Conservation (phyloP, 2,888 invertebrate genomes). For the Chironomus tentans region DNA sequence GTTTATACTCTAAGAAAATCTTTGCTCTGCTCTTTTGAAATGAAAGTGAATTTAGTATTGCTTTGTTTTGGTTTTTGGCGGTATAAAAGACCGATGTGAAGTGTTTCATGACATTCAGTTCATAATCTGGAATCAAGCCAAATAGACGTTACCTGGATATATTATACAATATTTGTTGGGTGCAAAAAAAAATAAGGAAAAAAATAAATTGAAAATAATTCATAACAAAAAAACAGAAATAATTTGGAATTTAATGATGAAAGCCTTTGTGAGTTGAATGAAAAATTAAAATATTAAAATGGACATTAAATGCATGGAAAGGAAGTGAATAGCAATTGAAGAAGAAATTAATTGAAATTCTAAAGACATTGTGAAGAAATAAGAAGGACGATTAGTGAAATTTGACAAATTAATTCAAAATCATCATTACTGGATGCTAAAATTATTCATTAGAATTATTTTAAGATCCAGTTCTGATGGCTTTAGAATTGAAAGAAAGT, state of each 20-base stretch:
- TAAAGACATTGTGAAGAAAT: neutral
- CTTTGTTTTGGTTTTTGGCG: neutral
- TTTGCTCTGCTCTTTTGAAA: conserved; percentile 18
- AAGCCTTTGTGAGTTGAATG: conserved; percentile 24
- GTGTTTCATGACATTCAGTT: conserved; percentile 15
- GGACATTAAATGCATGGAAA: neutral
- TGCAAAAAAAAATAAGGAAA: neutral
- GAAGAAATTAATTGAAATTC: neutral
- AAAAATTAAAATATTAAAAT: neutral
- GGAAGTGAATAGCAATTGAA: too few species aligned
- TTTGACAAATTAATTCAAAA: neutral
- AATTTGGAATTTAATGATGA: conserved; percentile 2
- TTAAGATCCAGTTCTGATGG: too few species aligned
- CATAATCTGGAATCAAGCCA: conserved; percentile 3
- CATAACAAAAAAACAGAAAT: neutral
- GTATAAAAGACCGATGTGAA: conserved; percentile 16
- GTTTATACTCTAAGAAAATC: neutral
- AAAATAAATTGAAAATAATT: neutral
- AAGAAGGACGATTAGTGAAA: neutral
- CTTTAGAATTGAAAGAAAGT: neutral
- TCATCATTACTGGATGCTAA: neutral
- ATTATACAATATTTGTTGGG: neutral
- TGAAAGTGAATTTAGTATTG: conserved; percentile 24
- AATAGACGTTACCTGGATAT: neutral
- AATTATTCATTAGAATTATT: too few species aligned